phyloP scores from a whole-genome alignment of 2,888 invertebrate species.

The Clivina fossor region DNA sequence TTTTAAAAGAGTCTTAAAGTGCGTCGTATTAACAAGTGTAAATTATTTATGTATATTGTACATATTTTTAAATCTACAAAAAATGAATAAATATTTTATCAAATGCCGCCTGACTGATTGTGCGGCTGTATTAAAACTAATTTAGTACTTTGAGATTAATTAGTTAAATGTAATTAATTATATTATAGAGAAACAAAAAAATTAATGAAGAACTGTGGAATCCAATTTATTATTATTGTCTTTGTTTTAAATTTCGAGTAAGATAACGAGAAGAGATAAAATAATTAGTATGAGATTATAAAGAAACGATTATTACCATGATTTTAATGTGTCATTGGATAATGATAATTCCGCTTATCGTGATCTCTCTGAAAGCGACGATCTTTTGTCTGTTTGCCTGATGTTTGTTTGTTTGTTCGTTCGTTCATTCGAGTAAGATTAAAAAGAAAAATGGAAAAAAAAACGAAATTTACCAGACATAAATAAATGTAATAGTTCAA shows the following conservation, averaged over 20 bases:
- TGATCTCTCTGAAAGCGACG: conserved; percentile 29
- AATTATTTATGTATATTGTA: conserved; percentile 52
- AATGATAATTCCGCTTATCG: conserved; percentile 30
- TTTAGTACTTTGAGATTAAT: conserved; percentile 38
- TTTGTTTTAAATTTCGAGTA: too few relatives aligned
- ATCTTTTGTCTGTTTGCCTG: conserved; percentile 32
- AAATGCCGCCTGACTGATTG: conserved; percentile 46
- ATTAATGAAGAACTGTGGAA: too few relatives aligned
- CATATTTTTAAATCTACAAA: conserved; percentile 50
- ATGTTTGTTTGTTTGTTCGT: neutral
- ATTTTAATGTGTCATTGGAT: too few relatives aligned
- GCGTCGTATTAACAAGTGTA: conserved; percentile 46
- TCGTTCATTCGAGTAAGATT: neutral
- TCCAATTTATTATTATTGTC: too few relatives aligned
- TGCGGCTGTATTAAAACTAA: conserved; percentile 40
- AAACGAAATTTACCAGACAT: neutral
- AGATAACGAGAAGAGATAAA: too few relatives aligned
- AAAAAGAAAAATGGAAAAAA: neutral
- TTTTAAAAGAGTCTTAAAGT: conserved; percentile 20
- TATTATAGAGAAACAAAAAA: too few relatives aligned
- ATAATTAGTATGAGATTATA: too few relatives aligned
- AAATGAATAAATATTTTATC: conserved; percentile 41
- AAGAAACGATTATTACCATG: too few relatives aligned
- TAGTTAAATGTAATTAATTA: too few relatives aligned
- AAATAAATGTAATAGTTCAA: conserved; percentile 7